Evolutionary conservation across 2,888 invertebrate species (phyloP).

Genomic region (Glyphotaelius pellucidus): DNA sequence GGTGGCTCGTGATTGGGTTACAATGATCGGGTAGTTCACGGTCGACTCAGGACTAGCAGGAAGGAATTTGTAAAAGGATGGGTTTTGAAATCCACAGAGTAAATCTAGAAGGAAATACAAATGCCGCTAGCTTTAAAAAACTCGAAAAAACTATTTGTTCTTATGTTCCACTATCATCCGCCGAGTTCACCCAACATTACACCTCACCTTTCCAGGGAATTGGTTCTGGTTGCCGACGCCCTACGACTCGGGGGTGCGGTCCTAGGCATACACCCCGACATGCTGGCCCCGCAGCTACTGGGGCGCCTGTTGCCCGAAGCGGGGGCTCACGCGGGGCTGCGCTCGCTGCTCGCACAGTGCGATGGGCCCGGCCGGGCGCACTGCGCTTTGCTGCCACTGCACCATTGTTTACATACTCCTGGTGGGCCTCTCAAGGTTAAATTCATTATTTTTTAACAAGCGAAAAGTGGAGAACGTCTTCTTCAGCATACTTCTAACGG

Average conservation of each 20-base stretch:
- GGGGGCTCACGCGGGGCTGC: slow-evolving; percentile 82
- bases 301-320: slow-evolving; percentile 94
- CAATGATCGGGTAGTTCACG: too few relatives aligned
- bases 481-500: too few relatives aligned
- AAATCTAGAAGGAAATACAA: not conserved
- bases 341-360: slow-evolving; percentile 92
- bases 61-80: not conserved
- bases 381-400: slow-evolving; percentile 93
- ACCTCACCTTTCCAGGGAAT: slow-evolving; percentile 80
- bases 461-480: too few relatives aligned
- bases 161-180: too few relatives aligned
- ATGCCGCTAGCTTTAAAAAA: not conserved
- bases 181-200: not conserved
- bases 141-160: not conserved
- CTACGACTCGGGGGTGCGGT: slow-evolving; percentile 96
- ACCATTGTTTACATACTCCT: slow-evolving; percentile 98
- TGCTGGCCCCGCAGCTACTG: slow-evolving; percentile 96
- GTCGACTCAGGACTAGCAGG: too few relatives aligned
- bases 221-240: slow-evolving; percentile 95
- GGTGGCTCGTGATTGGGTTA: too few relatives aligned
- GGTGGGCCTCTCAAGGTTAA: slow-evolving; percentile 96
- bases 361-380: slow-evolving; percentile 92
- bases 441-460: not conserved
- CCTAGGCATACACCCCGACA: slow-evolving; percentile 92
- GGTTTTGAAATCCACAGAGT: not conserved